Conservation (phyloP, 2,797 vertebrate genomes). For the Falco cherrug region DNA sequence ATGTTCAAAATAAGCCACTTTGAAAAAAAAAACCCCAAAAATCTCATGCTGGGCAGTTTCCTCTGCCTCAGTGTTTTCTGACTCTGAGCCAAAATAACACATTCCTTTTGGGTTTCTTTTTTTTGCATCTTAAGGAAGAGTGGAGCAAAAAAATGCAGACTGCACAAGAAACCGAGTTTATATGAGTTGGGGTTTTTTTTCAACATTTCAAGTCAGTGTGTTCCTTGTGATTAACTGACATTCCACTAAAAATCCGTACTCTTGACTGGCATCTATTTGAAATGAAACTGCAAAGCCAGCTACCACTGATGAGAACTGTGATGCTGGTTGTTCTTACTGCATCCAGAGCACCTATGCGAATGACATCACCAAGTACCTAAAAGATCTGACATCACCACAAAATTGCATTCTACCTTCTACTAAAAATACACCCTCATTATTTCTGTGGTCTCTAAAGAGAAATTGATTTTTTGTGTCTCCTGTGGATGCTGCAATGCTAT, state of each 20-base stretch:
- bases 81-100: neutral
- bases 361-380: neutral
- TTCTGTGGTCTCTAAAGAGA: slow-evolving; percentile 20
- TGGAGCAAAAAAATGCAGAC: neutral
- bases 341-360: neutral
- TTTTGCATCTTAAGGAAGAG: neutral
- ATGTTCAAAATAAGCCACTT: neutral
- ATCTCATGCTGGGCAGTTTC: neutral
- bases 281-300: neutral
- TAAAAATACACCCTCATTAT: slow-evolving; percentile 37
- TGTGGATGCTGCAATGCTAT: slow-evolving; percentile 30
- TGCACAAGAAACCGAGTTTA: neutral
- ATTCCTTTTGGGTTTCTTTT: neutral
- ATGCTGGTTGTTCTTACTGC: neutral
- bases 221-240: neutral
- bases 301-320: neutral
- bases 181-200: neutral
- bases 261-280: neutral
- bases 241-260: neutral
- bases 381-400: slow-evolving; percentile 6
- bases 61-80: neutral
- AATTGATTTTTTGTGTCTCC: slow-evolving; percentile 37
- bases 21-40: neutral
- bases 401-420: neutral
- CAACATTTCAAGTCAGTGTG: neutral